These are phyloP conservation scores for Perognathus longimembris DNA, from an alignment of 2,113 vertebrate genomes.

Conservation along the genomic window DNA sequence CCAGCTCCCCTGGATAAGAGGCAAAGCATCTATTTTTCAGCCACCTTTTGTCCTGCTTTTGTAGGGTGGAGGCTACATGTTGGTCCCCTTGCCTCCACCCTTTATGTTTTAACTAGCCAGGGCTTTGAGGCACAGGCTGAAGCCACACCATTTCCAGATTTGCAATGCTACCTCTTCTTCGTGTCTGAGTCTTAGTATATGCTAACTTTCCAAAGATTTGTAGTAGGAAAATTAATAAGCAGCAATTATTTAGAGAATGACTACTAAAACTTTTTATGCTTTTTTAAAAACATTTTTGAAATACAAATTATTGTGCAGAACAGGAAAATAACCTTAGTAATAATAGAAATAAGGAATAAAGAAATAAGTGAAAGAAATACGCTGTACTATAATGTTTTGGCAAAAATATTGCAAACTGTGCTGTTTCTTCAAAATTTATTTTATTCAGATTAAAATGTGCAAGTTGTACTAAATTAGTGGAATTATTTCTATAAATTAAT, in stretches of 20 bases:
- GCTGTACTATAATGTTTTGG: background rate
- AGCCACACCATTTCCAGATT: background rate
- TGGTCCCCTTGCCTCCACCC: rapidly evolving
- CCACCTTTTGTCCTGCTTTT: background rate
- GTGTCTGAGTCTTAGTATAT: background rate
- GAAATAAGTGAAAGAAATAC: background rate
- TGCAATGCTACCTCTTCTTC: background rate
- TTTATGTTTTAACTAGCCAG: no score
- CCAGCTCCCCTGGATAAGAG: background rate
- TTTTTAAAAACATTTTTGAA: conserved; percentile 24
- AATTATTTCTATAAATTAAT: conserved; percentile 58
- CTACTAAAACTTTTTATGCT: background rate
- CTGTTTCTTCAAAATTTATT: conserved; percentile 1
- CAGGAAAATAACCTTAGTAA: conserved; percentile 17
- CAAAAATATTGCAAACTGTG: conserved; percentile 28
- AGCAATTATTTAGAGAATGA: conserved; percentile 7
- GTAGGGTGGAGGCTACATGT: rapidly evolving
- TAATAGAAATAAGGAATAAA: background rate
- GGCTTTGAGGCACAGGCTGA: background rate
- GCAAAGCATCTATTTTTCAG: background rate
- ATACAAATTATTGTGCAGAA: background rate
- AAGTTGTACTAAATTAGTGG: background rate
- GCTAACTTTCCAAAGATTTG: conserved; percentile 7
- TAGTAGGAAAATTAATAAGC: background rate
- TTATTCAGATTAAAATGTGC: conserved; percentile 17